These are phyloP conservation scores for Slavum lentiscoides DNA, from an alignment of 2,888 invertebrate species.

Conservation along the genomic window DNA sequence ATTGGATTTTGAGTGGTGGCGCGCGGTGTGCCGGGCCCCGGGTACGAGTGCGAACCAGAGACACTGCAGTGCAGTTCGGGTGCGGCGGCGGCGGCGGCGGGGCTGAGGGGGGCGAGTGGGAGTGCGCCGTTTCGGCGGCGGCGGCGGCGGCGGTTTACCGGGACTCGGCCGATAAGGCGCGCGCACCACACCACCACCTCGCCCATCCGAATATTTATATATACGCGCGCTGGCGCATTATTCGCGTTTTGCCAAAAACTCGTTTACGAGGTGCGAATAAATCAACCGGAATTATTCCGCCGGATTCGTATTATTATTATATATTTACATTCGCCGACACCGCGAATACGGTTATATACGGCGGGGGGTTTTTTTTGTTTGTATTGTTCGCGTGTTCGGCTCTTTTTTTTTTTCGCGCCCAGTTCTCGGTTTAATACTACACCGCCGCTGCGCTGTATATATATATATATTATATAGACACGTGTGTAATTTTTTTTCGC, in stretches of 20 bases:
- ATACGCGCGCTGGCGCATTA: conserved; percentile 24
- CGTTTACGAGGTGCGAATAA: conserved; percentile 52
- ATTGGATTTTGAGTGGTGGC: conserved; percentile 53
- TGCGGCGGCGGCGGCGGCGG: neutral
- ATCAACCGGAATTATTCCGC: conserved; percentile 44
- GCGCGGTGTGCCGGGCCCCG: neutral
- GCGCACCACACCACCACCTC: conserved; percentile 29
- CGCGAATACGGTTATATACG: neutral
- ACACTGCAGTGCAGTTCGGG: neutral
- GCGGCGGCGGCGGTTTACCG: conserved; percentile 33
- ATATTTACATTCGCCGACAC: conserved; percentile 34
- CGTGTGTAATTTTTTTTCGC: neutral
- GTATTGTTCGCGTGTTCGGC: too few species aligned
- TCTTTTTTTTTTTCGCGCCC: too few species aligned
- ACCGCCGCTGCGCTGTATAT: neutral
- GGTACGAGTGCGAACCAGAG: neutral
- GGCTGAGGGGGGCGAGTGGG: neutral
- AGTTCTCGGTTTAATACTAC: neutral
- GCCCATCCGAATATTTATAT: neutral
- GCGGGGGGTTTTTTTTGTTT: neutral
- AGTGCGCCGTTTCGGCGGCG: too few species aligned
- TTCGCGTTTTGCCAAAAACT: conserved; percentile 53
- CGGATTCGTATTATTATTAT: conserved; percentile 38
- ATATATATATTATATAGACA: too few species aligned
- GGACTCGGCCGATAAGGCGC: conserved; percentile 42